Conservation (phyloP, 2,888 invertebrate species). For the Eutolmus rufibarbis region DNA sequence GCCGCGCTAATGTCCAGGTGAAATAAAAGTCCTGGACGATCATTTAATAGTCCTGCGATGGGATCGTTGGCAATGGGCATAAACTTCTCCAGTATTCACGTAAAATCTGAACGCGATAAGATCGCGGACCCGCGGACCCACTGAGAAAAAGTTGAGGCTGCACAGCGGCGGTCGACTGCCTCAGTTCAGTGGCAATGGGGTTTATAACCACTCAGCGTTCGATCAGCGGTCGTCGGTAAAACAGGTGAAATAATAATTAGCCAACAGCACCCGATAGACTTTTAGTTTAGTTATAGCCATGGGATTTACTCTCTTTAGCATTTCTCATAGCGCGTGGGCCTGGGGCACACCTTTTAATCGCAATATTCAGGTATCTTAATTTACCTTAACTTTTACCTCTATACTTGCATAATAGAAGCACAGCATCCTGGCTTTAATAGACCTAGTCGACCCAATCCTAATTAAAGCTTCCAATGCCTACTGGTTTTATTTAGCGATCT, state of each 20-base stretch:
- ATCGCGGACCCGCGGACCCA: neutral
- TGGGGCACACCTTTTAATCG: neutral
- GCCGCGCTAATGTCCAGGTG: neutral
- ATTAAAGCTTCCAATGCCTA: neutral
- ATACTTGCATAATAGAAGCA: neutral
- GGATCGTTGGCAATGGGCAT: conserved; percentile 1
- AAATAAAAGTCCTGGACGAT: neutral
- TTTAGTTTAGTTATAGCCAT: neutral
- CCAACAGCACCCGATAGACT: neutral
- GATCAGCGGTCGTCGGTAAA: neutral
- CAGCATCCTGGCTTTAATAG: neutral
- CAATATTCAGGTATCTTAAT: neutral
- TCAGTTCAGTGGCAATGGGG: neutral
- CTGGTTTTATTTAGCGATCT: neutral
- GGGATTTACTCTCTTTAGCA: neutral
- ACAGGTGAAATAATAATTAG: neutral
- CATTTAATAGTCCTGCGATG: conserved; percentile 2
- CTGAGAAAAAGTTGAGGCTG: neutral
- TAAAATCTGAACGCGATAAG: neutral
- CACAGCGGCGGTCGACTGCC: neutral
- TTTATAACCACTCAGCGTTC: neutral
- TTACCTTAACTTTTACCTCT: neutral
- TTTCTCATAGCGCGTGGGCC: neutral
- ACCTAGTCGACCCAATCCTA: neutral
- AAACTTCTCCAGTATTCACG: neutral